Evolutionary conservation across 2,113 vertebrate species (phyloP), one percentile per base, ranked within the genome.

Genomic region (Macaca fascicularis): DNA sequence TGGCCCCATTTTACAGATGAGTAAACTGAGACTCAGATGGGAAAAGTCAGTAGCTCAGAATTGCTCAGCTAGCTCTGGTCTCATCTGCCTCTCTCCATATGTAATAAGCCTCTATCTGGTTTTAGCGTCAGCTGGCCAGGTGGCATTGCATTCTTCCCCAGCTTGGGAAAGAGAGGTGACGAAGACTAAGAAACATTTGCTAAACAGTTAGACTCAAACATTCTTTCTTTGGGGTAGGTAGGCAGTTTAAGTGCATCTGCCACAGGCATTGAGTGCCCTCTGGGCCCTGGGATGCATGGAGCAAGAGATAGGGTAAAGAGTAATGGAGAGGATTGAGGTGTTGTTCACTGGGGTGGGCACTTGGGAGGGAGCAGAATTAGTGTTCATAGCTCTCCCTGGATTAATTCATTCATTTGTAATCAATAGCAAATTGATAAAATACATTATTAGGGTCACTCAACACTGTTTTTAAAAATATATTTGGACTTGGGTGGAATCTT

Each of bases 401-500:
- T 32, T 70, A 74, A 82, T 52, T 57, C 64, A 95, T 76, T 85
- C 69, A 1, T 20, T 74, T 83, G 61, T 30, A 40, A 82, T 82
- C n/a, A 57, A 72, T 17, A 93, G 50, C 48, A 90, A 81, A 61
- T 48, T n/a, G 30, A 59, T 74, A 72, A 76, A 89, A 80, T 38
- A 48, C 2, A 35, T 43, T 35, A 87, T 38, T 72, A 14, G 6
- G 48, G 48, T 87, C 90, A 72, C 27, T 83, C 85, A 83, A n/a
- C 20, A 32, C 40, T 94, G 52, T 76, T 89, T 93, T 79, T 35
- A 40, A 90, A 96, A 87, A 27, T 70, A 59, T 84, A 70, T 87
- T 82, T 70, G 84, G 35, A 84, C 35, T 80, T 87, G 67, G 22
- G 7, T 83, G 10, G 27, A 12, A 78, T 89, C 87, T 88, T 72